phyloP scores from a whole-genome alignment of 2,888 invertebrate species.

The Xanthorhoe designata region DNA sequence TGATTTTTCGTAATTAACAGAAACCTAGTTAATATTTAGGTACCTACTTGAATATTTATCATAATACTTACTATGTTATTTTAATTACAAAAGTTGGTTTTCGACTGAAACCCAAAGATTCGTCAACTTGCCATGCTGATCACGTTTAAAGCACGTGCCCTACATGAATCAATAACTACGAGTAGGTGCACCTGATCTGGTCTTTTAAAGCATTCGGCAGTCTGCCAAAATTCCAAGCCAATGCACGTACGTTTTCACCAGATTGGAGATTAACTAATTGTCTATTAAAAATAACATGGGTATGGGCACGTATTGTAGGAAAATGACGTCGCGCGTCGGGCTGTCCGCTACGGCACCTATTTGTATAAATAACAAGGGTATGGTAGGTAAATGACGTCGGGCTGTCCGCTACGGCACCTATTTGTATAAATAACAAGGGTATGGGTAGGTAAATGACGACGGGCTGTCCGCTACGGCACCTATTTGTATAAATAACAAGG shows the following conservation, averaged over 20 bases:
- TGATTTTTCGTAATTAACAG: too few species aligned
- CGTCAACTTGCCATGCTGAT: neutral
- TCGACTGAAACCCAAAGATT: neutral
- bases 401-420: too few species aligned
- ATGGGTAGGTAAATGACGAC: too few species aligned
- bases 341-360: neutral
- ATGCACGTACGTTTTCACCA: slow-evolving; percentile 22
- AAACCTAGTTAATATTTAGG: too few species aligned
- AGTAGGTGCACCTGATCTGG: slow-evolving; percentile 28
- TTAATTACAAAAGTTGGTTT: neutral
- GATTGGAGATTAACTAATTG: slow-evolving; percentile 22
- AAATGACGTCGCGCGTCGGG: slow-evolving; percentile 8
- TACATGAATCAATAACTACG: slow-evolving; percentile 21
- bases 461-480: too few species aligned
- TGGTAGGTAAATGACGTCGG: neutral
- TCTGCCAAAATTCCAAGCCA: slow-evolving; percentile 36
- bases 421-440: too few species aligned
- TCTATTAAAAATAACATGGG: slow-evolving; percentile 17
- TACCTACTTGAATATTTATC: neutral
- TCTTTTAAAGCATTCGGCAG: slow-evolving; percentile 31
- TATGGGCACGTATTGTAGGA: too few species aligned
- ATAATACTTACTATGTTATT: neutral
- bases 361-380: too few species aligned
- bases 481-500: too few species aligned
- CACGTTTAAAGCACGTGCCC: slow-evolving; percentile 13